phyloP scores from a whole-genome alignment of 2,797 vertebrate genomes.

The Onychomys torridus region DNA sequence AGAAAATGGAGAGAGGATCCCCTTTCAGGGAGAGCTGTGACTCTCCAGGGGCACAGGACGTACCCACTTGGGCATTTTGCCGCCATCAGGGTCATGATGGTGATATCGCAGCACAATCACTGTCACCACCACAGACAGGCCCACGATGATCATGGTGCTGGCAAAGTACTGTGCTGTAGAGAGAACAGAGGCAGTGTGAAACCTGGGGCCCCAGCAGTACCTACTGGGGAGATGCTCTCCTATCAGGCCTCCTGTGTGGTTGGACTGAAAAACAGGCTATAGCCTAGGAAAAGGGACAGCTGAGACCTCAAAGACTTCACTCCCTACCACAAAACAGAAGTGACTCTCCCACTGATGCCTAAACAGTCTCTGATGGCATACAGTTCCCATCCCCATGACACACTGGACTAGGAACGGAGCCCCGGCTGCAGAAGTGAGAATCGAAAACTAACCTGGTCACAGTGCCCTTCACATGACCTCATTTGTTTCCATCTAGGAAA shows the following conservation, averaged over 20 bases:
- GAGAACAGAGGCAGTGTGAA: conserved; percentile 49
- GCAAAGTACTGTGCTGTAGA: conserved; percentile 91
- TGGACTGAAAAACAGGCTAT: background rate
- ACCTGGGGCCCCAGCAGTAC: rapidly evolving
- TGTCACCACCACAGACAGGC: conserved; percentile 90
- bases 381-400: background rate
- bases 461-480: rapidly evolving
- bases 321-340: background rate
- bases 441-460: no score
- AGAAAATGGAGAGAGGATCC: rapidly evolving
- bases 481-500: background rate
- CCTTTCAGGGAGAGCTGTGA: no score
- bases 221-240: rapidly evolving
- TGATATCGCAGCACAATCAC: conserved; percentile 91
- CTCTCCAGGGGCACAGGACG: background rate
- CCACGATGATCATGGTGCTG: conserved; percentile 92
- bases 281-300: background rate
- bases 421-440: background rate
- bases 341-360: background rate
- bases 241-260: background rate
- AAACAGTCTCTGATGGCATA: background rate
- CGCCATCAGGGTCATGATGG: conserved; percentile 90
- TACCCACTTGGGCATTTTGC: conserved; percentile 92
- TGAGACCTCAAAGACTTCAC: background rate
- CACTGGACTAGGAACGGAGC: background rate